Conservation (phyloP, 2,113 vertebrate genomes). For the Platichthys flesus region DNA sequence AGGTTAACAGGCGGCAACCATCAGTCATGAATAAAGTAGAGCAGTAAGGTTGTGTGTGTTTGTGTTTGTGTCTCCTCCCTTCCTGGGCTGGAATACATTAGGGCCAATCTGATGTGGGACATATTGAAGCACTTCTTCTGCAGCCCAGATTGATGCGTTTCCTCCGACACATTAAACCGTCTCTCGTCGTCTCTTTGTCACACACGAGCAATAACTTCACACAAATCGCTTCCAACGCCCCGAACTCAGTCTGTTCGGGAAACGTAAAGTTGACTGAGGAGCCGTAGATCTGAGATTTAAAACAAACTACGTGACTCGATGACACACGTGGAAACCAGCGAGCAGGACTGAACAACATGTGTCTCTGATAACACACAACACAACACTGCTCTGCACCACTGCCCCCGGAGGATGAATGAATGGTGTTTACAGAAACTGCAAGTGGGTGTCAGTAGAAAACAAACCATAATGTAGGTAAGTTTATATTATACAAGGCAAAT, state of each 20-base stretch:
- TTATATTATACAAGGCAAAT: too few relatives aligned
- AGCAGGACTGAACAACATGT: too few relatives aligned
- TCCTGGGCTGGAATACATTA: slow-evolving; percentile 25
- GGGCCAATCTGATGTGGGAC: background rate
- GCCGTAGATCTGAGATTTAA: background rate
- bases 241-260: background rate
- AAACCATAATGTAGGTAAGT: too few relatives aligned
- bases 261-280: background rate
- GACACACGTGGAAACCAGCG: background rate
- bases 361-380: too few relatives aligned
- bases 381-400: too few relatives aligned
- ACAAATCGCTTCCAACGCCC: background rate
- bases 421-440: too few relatives aligned
- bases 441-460: too few relatives aligned
- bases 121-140: slow-evolving; percentile 22
- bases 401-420: too few relatives aligned
- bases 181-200: background rate
- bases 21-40: slow-evolving; percentile 38
- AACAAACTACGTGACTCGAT: background rate
- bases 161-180: background rate
- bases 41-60: background rate
- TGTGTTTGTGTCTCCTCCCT: background rate
- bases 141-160: background rate
- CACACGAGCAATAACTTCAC: too few relatives aligned
- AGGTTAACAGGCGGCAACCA: slow-evolving; percentile 43